phyloP scores from a whole-genome alignment of 64 coral and sea anemone species.

The Pachyseris speciosa region DNA sequence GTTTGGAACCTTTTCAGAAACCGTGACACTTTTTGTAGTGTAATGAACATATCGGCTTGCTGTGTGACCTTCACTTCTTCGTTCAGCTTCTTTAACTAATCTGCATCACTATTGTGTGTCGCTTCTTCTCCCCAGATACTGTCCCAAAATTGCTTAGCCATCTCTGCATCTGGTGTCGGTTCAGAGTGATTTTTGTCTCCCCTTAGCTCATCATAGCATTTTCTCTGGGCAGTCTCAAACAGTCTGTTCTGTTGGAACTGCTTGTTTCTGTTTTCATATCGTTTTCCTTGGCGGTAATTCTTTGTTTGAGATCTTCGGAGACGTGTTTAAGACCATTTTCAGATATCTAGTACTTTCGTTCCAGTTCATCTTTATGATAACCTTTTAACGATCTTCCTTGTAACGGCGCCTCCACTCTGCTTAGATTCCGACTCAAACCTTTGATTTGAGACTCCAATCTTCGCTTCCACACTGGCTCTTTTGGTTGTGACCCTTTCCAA shows the following conservation, averaged over 20 bases:
- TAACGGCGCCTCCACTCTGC: background rate
- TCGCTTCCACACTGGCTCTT: background rate
- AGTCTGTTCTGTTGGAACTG: conserved; percentile 32
- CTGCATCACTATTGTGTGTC: conserved; percentile 28
- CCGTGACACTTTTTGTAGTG: background rate
- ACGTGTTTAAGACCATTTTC: conserved; percentile 29
- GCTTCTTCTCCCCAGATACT: conserved; percentile 32
- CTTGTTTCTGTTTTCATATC: conserved; percentile 10
- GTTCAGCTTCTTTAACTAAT: conserved; percentile 30
- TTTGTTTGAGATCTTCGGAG: conserved; percentile 60
- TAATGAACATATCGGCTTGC: conserved; percentile 30
- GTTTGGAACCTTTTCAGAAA: conserved; percentile 18
- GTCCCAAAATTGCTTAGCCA: conserved; percentile 22
- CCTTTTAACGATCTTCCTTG: no score
- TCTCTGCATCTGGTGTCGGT: conserved; percentile 11
- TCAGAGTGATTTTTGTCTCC: background rate
- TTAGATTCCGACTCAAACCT: background rate
- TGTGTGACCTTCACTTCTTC: background rate
- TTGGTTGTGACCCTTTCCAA: background rate
- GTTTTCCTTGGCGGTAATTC: conserved; percentile 39
- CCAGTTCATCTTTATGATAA: no score
- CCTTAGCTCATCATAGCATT: background rate
- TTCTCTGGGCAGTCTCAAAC: conserved; percentile 16
- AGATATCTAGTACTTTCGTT: no score
- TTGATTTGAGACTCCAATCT: background rate